These are phyloP conservation scores for Lepeophtheirus nordmannii DNA, from an alignment of 2,888 invertebrate genomes.

Conservation along the genomic window DNA sequence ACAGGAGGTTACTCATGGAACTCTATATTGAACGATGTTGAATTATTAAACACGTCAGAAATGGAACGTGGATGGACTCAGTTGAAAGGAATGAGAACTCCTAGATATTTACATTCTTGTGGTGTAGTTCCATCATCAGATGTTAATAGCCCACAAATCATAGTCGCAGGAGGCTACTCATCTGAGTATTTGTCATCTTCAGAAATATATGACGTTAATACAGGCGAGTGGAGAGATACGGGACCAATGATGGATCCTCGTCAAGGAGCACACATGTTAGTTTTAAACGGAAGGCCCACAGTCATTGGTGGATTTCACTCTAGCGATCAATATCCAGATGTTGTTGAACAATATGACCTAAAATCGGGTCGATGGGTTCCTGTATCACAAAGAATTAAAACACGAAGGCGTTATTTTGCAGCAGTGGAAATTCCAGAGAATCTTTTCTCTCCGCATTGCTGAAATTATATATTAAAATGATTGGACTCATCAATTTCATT, in stretches of 20 bases:
- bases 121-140: not conserved
- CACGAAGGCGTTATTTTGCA: conserved; percentile 17
- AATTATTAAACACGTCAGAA: not conserved
- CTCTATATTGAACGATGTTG: conserved; percentile 6
- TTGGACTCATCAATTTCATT: no score
- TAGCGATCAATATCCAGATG: not conserved
- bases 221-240: not conserved
- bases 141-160: not conserved
- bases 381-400: not conserved
- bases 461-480: no score
- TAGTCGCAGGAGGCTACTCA: conserved; percentile 17
- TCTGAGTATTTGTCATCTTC: conserved; percentile 9
- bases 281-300: conserved; percentile 13
- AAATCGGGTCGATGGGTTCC: not conserved
- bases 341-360: conserved; percentile 16
- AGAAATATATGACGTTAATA: conserved; percentile 5
- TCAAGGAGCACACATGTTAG: not conserved
- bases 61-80: no score
- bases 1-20: conserved; percentile 20
- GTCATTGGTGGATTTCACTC: conserved; percentile 13
- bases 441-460: no score
- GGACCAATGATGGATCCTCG: conserved; percentile 2
- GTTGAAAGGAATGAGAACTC: not conserved
- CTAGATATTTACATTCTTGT: conserved; percentile 15
- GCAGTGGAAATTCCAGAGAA: conserved; percentile 20